Evolutionary conservation across 53 echinoderm and acorn worm species (phyloP).

Genomic region (Crossaster papposus): DNA sequence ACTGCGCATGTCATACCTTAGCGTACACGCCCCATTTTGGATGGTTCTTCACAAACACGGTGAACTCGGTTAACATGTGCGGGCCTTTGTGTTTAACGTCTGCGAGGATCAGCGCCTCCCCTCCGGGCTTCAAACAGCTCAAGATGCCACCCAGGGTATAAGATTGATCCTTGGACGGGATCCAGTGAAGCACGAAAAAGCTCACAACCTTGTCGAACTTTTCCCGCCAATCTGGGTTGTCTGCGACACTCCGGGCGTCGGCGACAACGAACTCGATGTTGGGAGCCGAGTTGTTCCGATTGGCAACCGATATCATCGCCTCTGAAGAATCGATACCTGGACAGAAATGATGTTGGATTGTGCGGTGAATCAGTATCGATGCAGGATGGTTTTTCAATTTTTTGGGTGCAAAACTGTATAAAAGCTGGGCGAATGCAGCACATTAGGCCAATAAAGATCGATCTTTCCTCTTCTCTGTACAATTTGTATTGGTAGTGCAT

Average conservation of each 20-base stretch:
- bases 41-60: neutral
- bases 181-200: slow-evolving; percentile 11
- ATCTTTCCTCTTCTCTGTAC: too few species aligned
- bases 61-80: neutral
- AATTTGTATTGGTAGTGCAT: too few species aligned
- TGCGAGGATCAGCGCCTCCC: neutral
- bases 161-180: neutral
- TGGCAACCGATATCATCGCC: slow-evolving; percentile 21
- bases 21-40: neutral
- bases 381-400: neutral
- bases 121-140: neutral
- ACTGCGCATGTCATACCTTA: neutral
- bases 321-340: slow-evolving; percentile 26
- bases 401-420: neutral
- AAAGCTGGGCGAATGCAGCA: too few species aligned
- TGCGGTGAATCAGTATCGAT: neutral
- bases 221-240: slow-evolving; percentile 31
- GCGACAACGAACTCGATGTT: neutral
- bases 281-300: neutral
- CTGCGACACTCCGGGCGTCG: slow-evolving; percentile 14
- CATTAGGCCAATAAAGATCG: too few species aligned
- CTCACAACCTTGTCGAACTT: slow-evolving; percentile 27
- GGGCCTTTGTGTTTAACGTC: neutral
- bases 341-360: neutral
- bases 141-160: neutral